Evolutionary conservation across 1,140 invertebrate genomes (phyloP), one percentile per base, ranked within the genome.

Genomic region (Lepidurus packardi): DNA sequence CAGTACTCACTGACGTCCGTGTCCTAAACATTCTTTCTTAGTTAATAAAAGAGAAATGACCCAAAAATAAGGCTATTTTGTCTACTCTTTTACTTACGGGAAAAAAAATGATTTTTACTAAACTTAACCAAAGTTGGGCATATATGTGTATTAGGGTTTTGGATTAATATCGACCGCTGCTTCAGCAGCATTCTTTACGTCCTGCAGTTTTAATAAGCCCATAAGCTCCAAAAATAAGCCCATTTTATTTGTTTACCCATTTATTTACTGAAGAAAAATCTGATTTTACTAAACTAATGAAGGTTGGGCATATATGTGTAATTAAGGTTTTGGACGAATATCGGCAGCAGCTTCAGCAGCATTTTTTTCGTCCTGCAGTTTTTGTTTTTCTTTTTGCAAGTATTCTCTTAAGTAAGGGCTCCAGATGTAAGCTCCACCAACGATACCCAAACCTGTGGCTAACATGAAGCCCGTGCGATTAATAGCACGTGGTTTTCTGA

Each of bases 1-100:
- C 74, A 79, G 74, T 79, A 53, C 53, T 65, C 75, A 21, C 13
- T 79, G 21, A 24, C 25, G 16, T 77, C 76, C 8, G 53, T 65
- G 13, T 65, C 53, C 0, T 65, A 21, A 65, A n/a, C 53, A 65
- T 13, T 65, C 13, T 21, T 65, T 65, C 21, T 65, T 21, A 16
- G 21, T 13, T 65, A 21, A 13, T 65, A 65, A 65, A 34, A 65
- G 13, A 11, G 53, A 65, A 47, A 65, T 65, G 21, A 34, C 34
- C 34, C 53, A 65, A 9, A 47, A 65, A 21, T 65, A 21, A 65
- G 0, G 21, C 53, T 3, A 6, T 16, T 9, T 65, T 16, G 53
- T 65, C 21, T 65, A 65, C 21, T n/a, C 53, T 16, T 65, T 65
- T 65, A 9, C 5, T 34, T 34, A 34, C 34, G 34, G 34, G 34